Base-by-base conservation (phyloP, 2,888 invertebrate genomes). In the Scaptomyza reducta region DNA sequence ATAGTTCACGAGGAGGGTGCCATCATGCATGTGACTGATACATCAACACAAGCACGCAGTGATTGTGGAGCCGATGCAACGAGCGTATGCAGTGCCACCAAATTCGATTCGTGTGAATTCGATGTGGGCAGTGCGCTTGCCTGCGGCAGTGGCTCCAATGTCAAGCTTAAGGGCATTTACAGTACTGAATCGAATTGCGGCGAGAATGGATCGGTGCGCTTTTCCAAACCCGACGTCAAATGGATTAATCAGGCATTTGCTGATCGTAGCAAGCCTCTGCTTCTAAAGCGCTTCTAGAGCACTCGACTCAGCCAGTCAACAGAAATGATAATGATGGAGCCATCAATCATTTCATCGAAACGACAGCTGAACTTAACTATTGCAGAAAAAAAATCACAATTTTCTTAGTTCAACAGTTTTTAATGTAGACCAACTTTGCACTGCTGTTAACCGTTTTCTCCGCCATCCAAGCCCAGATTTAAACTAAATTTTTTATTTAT, bases 41-140 rank as follows among this genome's bases (percentile, higher is more conserved):
- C 96, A 0, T 94, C 94, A 9, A 91, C 95, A 0, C 92, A 96
- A 68, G 94, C 94, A 70, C 94, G 95, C 85, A 87, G 84, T 46
- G 79, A 88, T 49, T 91, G 91, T 31, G 89, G 89, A 7, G 90
- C 90, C 22, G 90, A 90, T 61, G 60, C 54, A 11, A 79, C 74
- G 47, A 79, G 89, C 33, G 93, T 95, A 0, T 97, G 97, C 81
- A 95, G 95, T 42, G 92, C 94, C 89, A 93, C 95, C 18, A 91
- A 93, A 35, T 94, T 94, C 75, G 96, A 96, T 82, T 94, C 96
- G 60, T 97, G 97, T 93, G 95, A 95, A 92, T 96, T 93, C 7
- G 97, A 97, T 89, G 93, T 94, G 55, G 97, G 97, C 49, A 96
- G 96, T 76, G 97, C 96, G 0, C 92, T 97, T 49, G 96, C 96